These are phyloP conservation scores for Tyrophagus putrescentiae DNA, from an alignment of 1,140 invertebrate species.

Conservation along the genomic window DNA sequence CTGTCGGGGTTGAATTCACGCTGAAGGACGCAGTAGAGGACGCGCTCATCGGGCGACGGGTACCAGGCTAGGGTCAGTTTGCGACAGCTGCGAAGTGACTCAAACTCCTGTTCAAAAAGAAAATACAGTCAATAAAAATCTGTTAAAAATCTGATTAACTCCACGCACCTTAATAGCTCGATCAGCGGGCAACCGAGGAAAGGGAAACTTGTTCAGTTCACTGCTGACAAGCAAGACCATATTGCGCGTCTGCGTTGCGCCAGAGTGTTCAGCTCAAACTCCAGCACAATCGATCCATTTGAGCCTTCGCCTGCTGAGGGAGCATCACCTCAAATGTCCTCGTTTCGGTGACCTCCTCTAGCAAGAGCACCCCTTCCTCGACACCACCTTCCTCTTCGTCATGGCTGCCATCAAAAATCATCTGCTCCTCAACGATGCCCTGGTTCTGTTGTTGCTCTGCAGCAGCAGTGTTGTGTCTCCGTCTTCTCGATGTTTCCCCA, in stretches of 20 bases:
- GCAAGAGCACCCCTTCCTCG: slow-evolving; percentile 26
- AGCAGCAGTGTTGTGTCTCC: not conserved
- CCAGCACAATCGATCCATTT: not conserved
- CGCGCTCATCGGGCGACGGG: slow-evolving; percentile 28
- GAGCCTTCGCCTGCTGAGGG: slow-evolving; percentile 10
- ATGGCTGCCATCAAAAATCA: not conserved
- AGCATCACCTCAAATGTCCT: slow-evolving; percentile 28
- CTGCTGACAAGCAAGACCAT: slow-evolving; percentile 24
- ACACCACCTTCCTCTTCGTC: not conserved
- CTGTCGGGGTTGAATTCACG: slow-evolving; percentile 24
- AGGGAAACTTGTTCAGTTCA: slow-evolving; percentile 25
- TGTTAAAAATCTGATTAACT: slow-evolving; percentile 21
- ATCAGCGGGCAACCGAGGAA: slow-evolving; percentile 29
- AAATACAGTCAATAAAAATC: not conserved
- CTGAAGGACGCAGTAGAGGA: slow-evolving; percentile 33
- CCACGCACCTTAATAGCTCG: slow-evolving; percentile 27
- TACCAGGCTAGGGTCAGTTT: slow-evolving; percentile 31
- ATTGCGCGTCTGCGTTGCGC: not conserved
- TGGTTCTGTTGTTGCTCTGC: slow-evolving; percentile 23
- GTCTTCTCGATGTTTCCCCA: not conserved
- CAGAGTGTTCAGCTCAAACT: slow-evolving; percentile 1
- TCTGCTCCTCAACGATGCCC: slow-evolving; percentile 23
- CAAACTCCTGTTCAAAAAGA: not conserved
- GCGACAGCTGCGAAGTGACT: slow-evolving; percentile 26
- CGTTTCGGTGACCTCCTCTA: slow-evolving; percentile 25